These are phyloP conservation scores for Escarpia spicata DNA, from an alignment of 2,888 invertebrate genomes.

Conservation along the genomic window DNA sequence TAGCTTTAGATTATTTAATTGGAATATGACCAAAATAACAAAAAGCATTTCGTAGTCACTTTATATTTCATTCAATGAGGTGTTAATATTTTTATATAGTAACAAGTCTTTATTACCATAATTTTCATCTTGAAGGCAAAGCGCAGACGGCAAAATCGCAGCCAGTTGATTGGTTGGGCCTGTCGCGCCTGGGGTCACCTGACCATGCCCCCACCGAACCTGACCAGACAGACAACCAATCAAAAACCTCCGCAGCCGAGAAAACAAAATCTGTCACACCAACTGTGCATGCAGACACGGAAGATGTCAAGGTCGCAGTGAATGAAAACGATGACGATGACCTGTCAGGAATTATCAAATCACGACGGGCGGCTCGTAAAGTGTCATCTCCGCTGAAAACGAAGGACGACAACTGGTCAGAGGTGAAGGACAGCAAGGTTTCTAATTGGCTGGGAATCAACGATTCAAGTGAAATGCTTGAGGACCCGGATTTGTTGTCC, in stretches of 20 bases:
- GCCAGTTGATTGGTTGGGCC: conserved; percentile 41
- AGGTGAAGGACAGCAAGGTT: conserved; percentile 18
- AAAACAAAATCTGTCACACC: not conserved
- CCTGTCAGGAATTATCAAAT: conserved; percentile 1
- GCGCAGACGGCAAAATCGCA: conserved; percentile 27
- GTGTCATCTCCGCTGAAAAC: not conserved
- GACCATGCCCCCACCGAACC: conserved; percentile 22
- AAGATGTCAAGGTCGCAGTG: not conserved
- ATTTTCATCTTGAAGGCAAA: not conserved
- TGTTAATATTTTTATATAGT: not conserved
- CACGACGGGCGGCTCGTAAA: not conserved
- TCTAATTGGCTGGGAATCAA: conserved; percentile 39
- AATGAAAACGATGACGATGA: not conserved
- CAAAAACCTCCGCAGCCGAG: not conserved
- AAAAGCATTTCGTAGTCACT: too few species aligned
- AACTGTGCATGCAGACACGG: not conserved
- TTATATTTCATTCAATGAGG: too few species aligned
- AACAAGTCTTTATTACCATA: not conserved
- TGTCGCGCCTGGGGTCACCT: conserved; percentile 40
- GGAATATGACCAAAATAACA: too few species aligned
- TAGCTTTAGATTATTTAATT: too few species aligned
- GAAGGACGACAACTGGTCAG: not conserved
- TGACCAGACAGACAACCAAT: not conserved
- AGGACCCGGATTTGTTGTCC: not conserved
- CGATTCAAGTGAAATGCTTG: not conserved